phyloP scores from a whole-genome alignment of 2,113 vertebrate species.

The Geothlypis trichas region DNA sequence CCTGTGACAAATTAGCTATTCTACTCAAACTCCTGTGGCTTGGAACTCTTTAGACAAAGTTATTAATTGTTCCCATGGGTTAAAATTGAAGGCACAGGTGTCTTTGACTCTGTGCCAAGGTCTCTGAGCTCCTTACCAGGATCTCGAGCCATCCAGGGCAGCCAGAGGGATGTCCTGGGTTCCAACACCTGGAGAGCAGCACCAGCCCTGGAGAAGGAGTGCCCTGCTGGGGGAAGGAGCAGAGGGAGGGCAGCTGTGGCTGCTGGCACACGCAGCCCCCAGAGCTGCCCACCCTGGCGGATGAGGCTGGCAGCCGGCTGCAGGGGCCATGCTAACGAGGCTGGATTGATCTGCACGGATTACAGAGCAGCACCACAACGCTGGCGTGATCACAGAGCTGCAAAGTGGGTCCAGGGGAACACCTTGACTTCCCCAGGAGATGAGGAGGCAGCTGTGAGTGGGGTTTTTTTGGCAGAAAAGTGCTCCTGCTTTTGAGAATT shows the following conservation, averaged over 20 bases:
- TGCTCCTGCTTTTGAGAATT: not conserved
- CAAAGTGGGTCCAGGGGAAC: conserved; percentile 41
- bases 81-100: too few relatives aligned
- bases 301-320: conserved; percentile 46
- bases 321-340: not conserved
- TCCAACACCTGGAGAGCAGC: not conserved
- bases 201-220: not conserved
- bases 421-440: conserved; percentile 50
- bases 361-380: not conserved
- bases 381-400: not conserved
- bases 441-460: conserved; percentile 19
- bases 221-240: not conserved
- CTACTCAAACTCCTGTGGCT: too few relatives aligned
- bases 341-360: conserved; percentile 38
- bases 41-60: too few relatives aligned
- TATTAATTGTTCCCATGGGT: too few relatives aligned
- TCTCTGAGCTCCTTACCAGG: too few relatives aligned
- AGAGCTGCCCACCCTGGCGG: conserved; percentile 20
- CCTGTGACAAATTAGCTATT: too few relatives aligned
- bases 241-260: conserved; percentile 30
- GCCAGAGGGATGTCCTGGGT: too few relatives aligned
- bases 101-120: too few relatives aligned
- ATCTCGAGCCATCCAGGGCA: too few relatives aligned
- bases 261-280: not conserved
- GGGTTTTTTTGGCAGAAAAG: not conserved